Evolutionary conservation across 2,888 invertebrate genomes (phyloP), one percentile per base, ranked within the genome.

Genomic region (Anthoptus insignis): DNA sequence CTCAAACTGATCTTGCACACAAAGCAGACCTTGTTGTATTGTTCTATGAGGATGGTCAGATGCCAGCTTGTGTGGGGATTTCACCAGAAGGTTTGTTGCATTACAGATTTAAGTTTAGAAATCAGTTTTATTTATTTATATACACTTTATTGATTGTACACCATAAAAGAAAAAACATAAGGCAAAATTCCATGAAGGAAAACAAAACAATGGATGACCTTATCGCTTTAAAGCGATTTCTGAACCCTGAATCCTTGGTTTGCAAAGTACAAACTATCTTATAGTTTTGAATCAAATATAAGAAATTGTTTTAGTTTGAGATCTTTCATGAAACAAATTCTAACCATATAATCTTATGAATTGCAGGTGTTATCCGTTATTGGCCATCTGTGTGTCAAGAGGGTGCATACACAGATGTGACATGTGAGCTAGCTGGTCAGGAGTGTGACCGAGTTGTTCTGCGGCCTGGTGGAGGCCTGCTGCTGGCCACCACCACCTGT

Each of bases 331-430:
- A n/a, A n/a, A n/a, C n/a, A n/a, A n/a, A n/a, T n/a, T n/a, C n/a
- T n/a, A n/a, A n/a, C n/a, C n/a, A n/a, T n/a, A n/a, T n/a, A n/a
- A n/a, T n/a, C n/a, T n/a, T n/a, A 9, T 19, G 1, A 11, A 1
- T 19, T 19, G n/a, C 42, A 42, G 42, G 99, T 34, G 95, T 96
- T 56, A 96, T 98, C 0, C 95, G 99, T 1, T 99, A 97, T 87
- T 99, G 99, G 99, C 95, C 97, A 0, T 97, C 97, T 4, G 96
- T 99, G 37, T 97, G 97, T 0, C 97, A 98, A 75, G 98, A 98
- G 81, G 97, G 97, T 0, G 96, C 97, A 0, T 98, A 97, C 11
- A 95, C 97, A 13, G 99, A 99, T 82, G 95, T 97, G 47, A 96
- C 95, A 64, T 97, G 97, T 2, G 98, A 98, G 80, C 91, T 99